phyloP scores from a whole-genome alignment of 2,888 invertebrate genomes.

The Troides aeacus region DNA sequence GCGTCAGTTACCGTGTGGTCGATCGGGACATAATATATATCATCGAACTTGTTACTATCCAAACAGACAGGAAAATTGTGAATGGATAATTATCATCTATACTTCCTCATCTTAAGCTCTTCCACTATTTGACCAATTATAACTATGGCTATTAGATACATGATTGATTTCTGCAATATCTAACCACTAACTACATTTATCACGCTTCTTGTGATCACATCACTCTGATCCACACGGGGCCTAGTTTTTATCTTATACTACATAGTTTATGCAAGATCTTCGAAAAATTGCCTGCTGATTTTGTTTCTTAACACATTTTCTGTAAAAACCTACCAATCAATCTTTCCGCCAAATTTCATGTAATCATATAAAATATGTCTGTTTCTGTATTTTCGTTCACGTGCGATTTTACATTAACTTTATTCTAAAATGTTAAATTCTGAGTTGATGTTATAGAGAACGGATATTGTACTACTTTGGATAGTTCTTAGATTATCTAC shows the following conservation, averaged over 20 bases:
- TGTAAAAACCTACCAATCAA: not conserved
- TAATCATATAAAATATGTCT: no score
- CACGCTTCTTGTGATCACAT: not conserved
- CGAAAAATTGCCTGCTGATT: not conserved
- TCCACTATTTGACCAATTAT: no score
- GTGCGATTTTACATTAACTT: not conserved
- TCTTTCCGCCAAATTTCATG: no score
- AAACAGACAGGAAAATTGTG: no score
- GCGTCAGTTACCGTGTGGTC: constrained; percentile 19
- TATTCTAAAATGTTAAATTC: not conserved
- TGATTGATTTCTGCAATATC: no score
- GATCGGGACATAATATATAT: no score
- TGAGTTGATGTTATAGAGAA: not conserved
- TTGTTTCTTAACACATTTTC: not conserved
- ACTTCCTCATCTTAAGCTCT: no score
- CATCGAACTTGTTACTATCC: no score
- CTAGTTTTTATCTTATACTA: constrained; percentile 36
- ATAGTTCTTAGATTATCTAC: constrained; percentile 15
- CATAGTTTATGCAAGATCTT: not conserved
- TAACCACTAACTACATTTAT: no score
- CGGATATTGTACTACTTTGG: constrained; percentile 14
- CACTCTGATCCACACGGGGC: constrained; percentile 10
- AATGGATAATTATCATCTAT: no score
- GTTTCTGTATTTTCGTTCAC: not conserved
- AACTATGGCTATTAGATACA: no score